Conservation (phyloP, 1,140 invertebrate genomes). For the Drosophila nannoptera region DNA sequence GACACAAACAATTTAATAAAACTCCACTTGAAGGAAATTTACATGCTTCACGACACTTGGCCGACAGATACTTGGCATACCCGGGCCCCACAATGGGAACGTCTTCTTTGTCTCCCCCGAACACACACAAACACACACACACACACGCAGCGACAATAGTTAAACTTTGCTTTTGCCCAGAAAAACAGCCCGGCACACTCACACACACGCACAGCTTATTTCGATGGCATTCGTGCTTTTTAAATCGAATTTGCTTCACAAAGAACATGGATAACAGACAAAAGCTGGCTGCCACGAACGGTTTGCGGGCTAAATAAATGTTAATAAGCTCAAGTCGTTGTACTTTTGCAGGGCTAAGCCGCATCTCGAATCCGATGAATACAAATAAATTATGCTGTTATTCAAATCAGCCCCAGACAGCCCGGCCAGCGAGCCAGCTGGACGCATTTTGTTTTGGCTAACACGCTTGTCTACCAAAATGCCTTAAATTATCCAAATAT, state of each 20-base stretch:
- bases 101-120: slow-evolving; percentile 65
- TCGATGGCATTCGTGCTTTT: slow-evolving; percentile 32
- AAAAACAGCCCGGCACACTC: background rate
- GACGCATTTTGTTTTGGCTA: slow-evolving; percentile 4
- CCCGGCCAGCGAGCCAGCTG: slow-evolving; percentile 2
- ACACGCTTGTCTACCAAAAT: background rate
- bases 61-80: slow-evolving; percentile 45
- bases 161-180: slow-evolving; percentile 50
- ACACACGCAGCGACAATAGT: slow-evolving; percentile 36
- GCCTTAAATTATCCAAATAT: slow-evolving; percentile 36
- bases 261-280: slow-evolving; percentile 24
- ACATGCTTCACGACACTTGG: slow-evolving; percentile 55
- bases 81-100: slow-evolving; percentile 26
- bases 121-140: too few species aligned
- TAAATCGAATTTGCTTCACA: slow-evolving; percentile 65
- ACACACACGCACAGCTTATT: slow-evolving; percentile 1
- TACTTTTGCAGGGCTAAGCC: slow-evolving; percentile 36
- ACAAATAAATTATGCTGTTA: slow-evolving; percentile 68
- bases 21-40: slow-evolving; percentile 68
- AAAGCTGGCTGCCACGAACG: slow-evolving; percentile 25
- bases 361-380: slow-evolving; percentile 40
- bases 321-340: slow-evolving; percentile 69
- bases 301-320: slow-evolving; percentile 61
- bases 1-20: slow-evolving; percentile 77
- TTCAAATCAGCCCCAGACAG: slow-evolving; percentile 36